Conservation (phyloP, 2,888 invertebrate genomes). For the Sinohyriopsis cumingii region DNA sequence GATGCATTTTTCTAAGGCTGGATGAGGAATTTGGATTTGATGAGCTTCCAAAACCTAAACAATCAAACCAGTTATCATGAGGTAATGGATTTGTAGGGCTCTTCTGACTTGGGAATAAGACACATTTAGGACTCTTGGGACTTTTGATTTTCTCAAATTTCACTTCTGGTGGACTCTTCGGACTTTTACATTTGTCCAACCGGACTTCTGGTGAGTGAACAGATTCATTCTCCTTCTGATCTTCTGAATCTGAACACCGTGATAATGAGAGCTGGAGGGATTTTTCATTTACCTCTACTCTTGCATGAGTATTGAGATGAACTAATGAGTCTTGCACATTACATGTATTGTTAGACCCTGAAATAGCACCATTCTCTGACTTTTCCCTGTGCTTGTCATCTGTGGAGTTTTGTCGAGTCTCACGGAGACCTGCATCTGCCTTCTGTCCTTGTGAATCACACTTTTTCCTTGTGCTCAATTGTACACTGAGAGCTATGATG, state of each 20-base stretch:
- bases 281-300: slow-evolving; percentile 14
- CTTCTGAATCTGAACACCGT: slow-evolving; percentile 19
- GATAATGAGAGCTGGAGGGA: slow-evolving; percentile 3
- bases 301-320: slow-evolving; percentile 7
- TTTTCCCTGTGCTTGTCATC: slow-evolving; percentile 32
- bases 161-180: slow-evolving; percentile 24
- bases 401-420: slow-evolving; percentile 17
- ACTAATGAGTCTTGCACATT: slow-evolving; percentile 10
- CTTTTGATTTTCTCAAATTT: slow-evolving; percentile 28
- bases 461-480: slow-evolving; percentile 23
- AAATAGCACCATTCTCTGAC: slow-evolving; percentile 14
- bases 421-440: slow-evolving; percentile 16
- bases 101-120: slow-evolving; percentile 33
- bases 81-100: slow-evolving; percentile 28
- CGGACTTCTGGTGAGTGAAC: slow-evolving; percentile 12
- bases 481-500: slow-evolving; percentile 83
- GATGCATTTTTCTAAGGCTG: slow-evolving; percentile 21
- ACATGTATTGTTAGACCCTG: slow-evolving; percentile 18
- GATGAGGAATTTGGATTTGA: not conserved
- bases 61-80: not conserved
- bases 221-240: slow-evolving; percentile 36
- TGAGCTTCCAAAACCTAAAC: no score
- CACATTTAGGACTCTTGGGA: slow-evolving; percentile 34
- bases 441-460: slow-evolving; percentile 9
- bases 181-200: slow-evolving; percentile 28